Conservation (phyloP, 1,140 invertebrate species). For the Diorhabda sublineata region DNA sequence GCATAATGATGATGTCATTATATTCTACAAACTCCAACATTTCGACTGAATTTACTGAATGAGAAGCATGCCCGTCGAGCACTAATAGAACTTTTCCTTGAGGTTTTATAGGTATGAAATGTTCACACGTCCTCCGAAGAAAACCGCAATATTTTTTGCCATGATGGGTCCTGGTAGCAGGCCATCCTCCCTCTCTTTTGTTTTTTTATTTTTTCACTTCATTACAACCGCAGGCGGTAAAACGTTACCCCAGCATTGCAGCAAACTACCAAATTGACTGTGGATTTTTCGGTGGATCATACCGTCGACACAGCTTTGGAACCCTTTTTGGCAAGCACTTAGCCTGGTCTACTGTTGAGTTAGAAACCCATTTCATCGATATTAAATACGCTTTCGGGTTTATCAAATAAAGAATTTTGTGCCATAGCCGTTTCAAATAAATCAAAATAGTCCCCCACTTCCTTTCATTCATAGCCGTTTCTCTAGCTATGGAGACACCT, state of each 20-base stretch:
- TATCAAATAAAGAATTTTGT: too few relatives aligned
- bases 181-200: conserved; percentile 30
- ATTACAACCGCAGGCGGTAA: conserved; percentile 29
- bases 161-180: conserved; percentile 35
- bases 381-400: too few relatives aligned
- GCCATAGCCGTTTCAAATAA: too few relatives aligned
- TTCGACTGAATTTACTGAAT: conserved; percentile 16
- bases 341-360: too few relatives aligned
- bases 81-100: conserved; percentile 42
- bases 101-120: conserved; percentile 42
- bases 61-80: conserved; percentile 46
- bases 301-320: too few relatives aligned
- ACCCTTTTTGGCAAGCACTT: too few relatives aligned
- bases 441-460: too few relatives aligned
- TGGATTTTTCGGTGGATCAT: conserved; percentile 27
- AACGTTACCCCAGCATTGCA: conserved; percentile 20
- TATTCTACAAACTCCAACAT: too few relatives aligned
- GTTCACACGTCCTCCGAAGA: conserved; percentile 31
- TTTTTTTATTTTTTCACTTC: conserved; percentile 32
- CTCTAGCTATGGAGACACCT: too few relatives aligned
- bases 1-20: too few relatives aligned
- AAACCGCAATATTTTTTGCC: conserved; percentile 30
- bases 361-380: too few relatives aligned
- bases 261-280: conserved; percentile 27
- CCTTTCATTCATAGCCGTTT: too few relatives aligned